Percentiles rank a stretch among this genome's conserved stretches.
phyloP scores from a whole-genome alignment of 2,888 invertebrate genomes.

The Cremastobaeus sp. region DNA sequence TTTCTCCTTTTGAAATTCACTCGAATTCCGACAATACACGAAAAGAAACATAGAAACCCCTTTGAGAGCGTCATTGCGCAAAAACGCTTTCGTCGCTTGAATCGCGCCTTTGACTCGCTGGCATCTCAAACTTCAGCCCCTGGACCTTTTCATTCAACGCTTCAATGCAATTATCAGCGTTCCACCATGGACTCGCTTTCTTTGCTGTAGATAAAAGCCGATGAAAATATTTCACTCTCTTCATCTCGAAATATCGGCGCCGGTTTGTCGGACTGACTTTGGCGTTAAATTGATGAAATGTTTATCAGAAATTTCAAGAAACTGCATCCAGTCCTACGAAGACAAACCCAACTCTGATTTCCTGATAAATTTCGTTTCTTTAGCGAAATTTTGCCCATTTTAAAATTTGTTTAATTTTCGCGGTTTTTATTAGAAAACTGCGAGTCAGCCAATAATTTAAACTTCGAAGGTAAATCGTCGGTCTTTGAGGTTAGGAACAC shows the following conservation, averaged over 20 bases:
- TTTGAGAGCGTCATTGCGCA: constrained; percentile 27
- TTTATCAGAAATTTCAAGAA: constrained; percentile 32
- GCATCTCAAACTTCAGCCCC: constrained; percentile 12
- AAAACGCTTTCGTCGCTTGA: constrained; percentile 40
- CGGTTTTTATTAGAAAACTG: too few relatives aligned
- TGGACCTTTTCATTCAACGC: constrained; percentile 38
- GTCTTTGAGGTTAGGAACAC: too few relatives aligned
- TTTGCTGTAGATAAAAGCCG: constrained; percentile 34
- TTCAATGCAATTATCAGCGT: constrained; percentile 48
- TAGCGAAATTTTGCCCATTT: too few relatives aligned
- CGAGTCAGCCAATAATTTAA: too few relatives aligned
- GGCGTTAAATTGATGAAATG: constrained; percentile 45
- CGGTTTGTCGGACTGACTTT: constrained; percentile 29
- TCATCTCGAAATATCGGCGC: constrained; percentile 8
- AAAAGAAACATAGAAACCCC: constrained; percentile 38
- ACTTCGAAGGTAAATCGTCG: constrained; percentile 2
- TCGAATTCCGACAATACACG: constrained; percentile 37
- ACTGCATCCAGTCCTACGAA: too few relatives aligned
- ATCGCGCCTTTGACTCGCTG: constrained; percentile 29
- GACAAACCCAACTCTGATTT: too few relatives aligned
- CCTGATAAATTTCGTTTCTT: too few relatives aligned
- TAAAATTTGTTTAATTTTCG: too few relatives aligned
- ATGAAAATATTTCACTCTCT: constrained; percentile 34
- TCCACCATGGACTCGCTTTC: constrained; percentile 12
- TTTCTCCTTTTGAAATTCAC: constrained; percentile 28